These are phyloP conservation scores for Arctopsyche grandis DNA, from an alignment of 1,140 invertebrate species.

Conservation along the genomic window DNA sequence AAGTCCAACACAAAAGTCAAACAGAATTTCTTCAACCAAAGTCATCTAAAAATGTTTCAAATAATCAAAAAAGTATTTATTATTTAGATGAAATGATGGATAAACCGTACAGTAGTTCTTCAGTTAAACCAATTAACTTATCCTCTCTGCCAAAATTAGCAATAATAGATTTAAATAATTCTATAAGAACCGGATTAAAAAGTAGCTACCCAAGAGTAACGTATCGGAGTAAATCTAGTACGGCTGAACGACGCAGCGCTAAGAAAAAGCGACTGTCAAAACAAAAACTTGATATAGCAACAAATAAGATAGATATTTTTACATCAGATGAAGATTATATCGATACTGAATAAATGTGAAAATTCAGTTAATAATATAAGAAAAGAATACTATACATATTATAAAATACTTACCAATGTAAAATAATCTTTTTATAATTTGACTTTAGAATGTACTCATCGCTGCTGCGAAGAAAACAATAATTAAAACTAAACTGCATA, in stretches of 20 bases:
- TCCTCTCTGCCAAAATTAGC: slow-evolving; percentile 48
- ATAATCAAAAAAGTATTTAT: slow-evolving; percentile 40
- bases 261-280: slow-evolving; percentile 46
- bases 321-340: slow-evolving; percentile 51
- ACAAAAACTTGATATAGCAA: slow-evolving; percentile 25
- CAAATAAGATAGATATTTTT: slow-evolving; percentile 42
- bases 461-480: too few species aligned
- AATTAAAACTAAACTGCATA: too few species aligned
- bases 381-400: too few species aligned
- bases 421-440: neutral
- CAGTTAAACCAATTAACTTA: slow-evolving; percentile 22
- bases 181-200: slow-evolving; percentile 50
- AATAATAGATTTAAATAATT: slow-evolving; percentile 53
- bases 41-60: neutral
- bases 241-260: slow-evolving; percentile 34
- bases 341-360: slow-evolving; percentile 17
- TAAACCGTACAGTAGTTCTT: neutral
- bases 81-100: slow-evolving; percentile 39
- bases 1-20: slow-evolving; percentile 6
- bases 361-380: too few species aligned
- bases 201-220: slow-evolving; percentile 33
- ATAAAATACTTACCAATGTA: too few species aligned
- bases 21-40: neutral
- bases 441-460: too few species aligned
- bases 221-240: slow-evolving; percentile 37